A percentile compares a stretch with the other conserved stretches of the same genome.
phyloP scores from a whole-genome alignment of 2,888 invertebrate species.

The Tridacna gigas region DNA sequence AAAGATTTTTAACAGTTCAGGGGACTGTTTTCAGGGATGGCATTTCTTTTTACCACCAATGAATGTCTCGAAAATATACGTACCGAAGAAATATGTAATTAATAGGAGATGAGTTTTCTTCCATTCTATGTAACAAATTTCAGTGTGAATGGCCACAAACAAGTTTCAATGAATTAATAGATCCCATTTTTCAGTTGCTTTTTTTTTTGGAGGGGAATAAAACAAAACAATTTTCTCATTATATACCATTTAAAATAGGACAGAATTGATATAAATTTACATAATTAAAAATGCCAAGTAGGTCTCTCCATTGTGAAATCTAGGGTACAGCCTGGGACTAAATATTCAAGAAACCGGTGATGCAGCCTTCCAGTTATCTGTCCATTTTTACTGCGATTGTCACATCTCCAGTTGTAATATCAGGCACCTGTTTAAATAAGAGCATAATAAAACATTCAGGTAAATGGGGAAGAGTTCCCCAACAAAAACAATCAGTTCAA shows the following conservation, averaged over 20 bases:
- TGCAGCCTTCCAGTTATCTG: slow-evolving; percentile 22
- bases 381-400: neutral
- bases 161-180: no score
- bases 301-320: slow-evolving; percentile 74
- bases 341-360: neutral
- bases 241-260: neutral
- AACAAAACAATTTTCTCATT: no score
- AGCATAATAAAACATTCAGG: slow-evolving; percentile 63
- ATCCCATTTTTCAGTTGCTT: no score
- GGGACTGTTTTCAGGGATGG: no score
- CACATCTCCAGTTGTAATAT: neutral
- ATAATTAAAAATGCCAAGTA: slow-evolving; percentile 67
- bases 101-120: no score
- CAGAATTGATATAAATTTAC: slow-evolving; percentile 25
- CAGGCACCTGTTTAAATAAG: slow-evolving; percentile 64
- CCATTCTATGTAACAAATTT: no score
- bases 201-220: no score
- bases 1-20: no score
- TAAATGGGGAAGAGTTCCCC: slow-evolving; percentile 61
- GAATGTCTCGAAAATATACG: no score
- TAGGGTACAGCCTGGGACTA: slow-evolving; percentile 70
- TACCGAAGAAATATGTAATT: no score
- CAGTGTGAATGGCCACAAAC: no score
- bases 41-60: no score
- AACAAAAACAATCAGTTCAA: neutral